phyloP scores from a whole-genome alignment of 2,888 invertebrate species.

The Aquatica leii region DNA sequence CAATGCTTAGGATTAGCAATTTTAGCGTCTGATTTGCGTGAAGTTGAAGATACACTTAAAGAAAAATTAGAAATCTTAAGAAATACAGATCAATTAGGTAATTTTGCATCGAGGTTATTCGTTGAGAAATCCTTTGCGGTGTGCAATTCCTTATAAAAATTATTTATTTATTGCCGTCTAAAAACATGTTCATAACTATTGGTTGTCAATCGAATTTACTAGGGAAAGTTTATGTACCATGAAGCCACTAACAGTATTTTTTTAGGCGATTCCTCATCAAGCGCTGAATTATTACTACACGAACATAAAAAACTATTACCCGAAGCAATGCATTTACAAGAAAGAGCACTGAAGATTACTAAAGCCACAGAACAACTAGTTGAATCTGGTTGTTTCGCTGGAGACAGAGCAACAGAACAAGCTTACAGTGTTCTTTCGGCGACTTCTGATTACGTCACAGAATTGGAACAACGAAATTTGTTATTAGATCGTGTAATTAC shows the following conservation, averaged over 20 bases:
- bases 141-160: too few relatives aligned
- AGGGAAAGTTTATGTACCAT: too few relatives aligned
- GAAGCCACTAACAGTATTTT: too few relatives aligned
- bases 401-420: conserved; percentile 71
- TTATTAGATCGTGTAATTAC: conserved; percentile 72
- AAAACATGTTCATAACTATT: too few relatives aligned
- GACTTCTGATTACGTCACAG: conserved; percentile 74
- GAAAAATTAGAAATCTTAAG: conserved; percentile 65
- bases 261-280: conserved; percentile 73
- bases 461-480: conserved; percentile 74
- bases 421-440: conserved; percentile 72
- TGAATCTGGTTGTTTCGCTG: conserved; percentile 74
- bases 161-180: too few relatives aligned
- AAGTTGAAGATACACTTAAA: conserved; percentile 68
- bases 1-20: conserved; percentile 79
- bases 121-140: too few relatives aligned
- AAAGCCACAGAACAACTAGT: conserved; percentile 80
- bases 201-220: too few relatives aligned
- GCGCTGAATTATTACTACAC: conserved; percentile 72
- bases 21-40: conserved; percentile 74
- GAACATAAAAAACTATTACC: conserved; percentile 74
- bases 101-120: too few relatives aligned
- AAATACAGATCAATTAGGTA: conserved; percentile 68
- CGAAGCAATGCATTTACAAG: conserved; percentile 77
- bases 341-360: conserved; percentile 77